Percentiles rank a stretch among this genome's conserved stretches.
Conservation (phyloP, 2,113 vertebrate species). For the Campylomormyrus numenius region DNA sequence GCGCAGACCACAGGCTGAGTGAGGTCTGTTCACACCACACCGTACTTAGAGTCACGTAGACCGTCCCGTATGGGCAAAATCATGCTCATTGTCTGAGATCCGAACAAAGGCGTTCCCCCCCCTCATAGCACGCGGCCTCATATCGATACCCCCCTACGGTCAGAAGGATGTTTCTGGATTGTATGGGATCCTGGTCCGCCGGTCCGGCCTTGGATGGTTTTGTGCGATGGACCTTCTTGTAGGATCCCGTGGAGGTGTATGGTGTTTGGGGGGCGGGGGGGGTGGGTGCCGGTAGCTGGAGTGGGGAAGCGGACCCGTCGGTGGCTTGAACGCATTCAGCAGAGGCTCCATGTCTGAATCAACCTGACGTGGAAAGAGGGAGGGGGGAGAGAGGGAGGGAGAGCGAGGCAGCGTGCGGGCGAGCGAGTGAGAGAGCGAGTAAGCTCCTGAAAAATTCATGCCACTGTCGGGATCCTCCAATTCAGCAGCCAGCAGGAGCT, state of each 20-base stretch:
- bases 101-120: neutral
- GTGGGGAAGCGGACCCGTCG: neutral
- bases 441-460: slow-evolving; percentile 26
- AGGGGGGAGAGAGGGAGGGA: neutral
- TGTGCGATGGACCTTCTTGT: neutral
- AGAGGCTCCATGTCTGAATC: neutral
- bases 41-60: neutral
- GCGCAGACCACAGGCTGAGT: neutral
- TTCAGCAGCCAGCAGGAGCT: slow-evolving; percentile 23
- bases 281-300: neutral
- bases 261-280: neutral
- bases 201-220: neutral
- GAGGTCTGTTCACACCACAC: neutral
- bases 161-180: neutral
- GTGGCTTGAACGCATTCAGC: neutral
- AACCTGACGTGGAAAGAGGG: neutral
- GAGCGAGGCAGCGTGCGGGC: neutral
- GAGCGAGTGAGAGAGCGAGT: neutral
- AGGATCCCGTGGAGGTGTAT: neutral
- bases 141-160: neutral
- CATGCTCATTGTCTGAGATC: slow-evolving; percentile 7
- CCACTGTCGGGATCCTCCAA: slow-evolving; percentile 15
- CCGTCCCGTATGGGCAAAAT: neutral
- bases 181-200: neutral
- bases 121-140: neutral